Conservation (phyloP, 2,888 invertebrate species). For the Clivina fossor region DNA sequence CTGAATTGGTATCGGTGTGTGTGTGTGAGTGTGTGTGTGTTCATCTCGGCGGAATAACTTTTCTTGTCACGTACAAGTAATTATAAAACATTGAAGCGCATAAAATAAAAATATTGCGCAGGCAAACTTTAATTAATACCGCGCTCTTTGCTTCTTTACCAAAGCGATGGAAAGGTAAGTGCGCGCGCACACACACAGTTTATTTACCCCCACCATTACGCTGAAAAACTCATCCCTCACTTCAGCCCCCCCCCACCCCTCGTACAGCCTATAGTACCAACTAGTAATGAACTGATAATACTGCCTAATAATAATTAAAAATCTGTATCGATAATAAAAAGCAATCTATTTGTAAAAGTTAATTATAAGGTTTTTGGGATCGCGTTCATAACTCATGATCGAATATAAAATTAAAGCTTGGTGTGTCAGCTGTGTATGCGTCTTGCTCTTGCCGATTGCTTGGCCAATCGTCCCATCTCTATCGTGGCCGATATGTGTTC, state of each 20-base stretch:
- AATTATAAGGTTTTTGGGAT: conserved; percentile 44
- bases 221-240: neutral
- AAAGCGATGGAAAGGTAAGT: too few species aligned
- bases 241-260: neutral
- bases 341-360: conserved; percentile 46
- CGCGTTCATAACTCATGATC: conserved; percentile 33
- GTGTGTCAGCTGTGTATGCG: conserved; percentile 7
- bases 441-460: conserved; percentile 15
- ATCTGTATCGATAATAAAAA: conserved; percentile 44
- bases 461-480: neutral
- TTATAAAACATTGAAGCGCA: conserved; percentile 30
- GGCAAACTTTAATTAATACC: conserved; percentile 34
- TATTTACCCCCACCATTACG: neutral
- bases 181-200: conserved; percentile 2
- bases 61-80: conserved; percentile 32
- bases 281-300: conserved; percentile 34
- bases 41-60: conserved; percentile 13
- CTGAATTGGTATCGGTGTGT: neutral
- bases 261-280: neutral
- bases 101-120: conserved; percentile 35
- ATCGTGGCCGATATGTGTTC: conserved; percentile 9
- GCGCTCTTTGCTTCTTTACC: neutral
- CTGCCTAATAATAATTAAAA: conserved; percentile 37
- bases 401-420: conserved; percentile 33
- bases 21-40: neutral